phyloP scores from a whole-genome alignment of 2,113 vertebrate species.

The Myiagra hebetior region DNA sequence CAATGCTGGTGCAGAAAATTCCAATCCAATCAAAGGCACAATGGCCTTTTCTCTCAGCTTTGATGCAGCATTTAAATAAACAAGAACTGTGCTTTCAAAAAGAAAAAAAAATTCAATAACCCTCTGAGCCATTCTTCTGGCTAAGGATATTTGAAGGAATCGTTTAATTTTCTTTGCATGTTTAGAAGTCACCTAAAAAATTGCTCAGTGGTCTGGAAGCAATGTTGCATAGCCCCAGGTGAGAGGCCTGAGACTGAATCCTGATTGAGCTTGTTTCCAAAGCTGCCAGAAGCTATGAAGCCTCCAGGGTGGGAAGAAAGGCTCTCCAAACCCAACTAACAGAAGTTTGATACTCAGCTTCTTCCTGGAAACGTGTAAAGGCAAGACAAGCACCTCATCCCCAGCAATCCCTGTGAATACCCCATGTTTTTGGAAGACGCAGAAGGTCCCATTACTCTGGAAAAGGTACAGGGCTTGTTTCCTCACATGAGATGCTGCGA shows the following conservation, averaged over 20 bases:
- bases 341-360: not conserved
- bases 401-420: not conserved
- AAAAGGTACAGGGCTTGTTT: not conserved
- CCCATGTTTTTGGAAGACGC: not conserved
- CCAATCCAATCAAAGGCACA: not conserved
- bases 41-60: slow-evolving; percentile 9
- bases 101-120: not conserved
- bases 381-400: not conserved
- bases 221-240: not conserved
- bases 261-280: not conserved
- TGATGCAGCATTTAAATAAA: slow-evolving; percentile 43
- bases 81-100: not conserved
- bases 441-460: not conserved
- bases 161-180: slow-evolving; percentile 51
- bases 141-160: slow-evolving; percentile 33
- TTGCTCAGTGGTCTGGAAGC: not conserved
- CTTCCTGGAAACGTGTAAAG: not conserved
- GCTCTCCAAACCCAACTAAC: not conserved
- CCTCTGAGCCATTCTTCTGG: slow-evolving; percentile 41
- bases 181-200: slow-evolving; percentile 46
- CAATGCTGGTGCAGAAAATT: not conserved
- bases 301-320: not conserved
- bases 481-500: not conserved
- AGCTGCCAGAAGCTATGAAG: not conserved
- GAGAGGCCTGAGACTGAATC: not conserved